A percentile compares a stretch with the other conserved stretches of the same genome.
Conservation (phyloP, 2,113 vertebrate genomes). For the Anguilla japonica region DNA sequence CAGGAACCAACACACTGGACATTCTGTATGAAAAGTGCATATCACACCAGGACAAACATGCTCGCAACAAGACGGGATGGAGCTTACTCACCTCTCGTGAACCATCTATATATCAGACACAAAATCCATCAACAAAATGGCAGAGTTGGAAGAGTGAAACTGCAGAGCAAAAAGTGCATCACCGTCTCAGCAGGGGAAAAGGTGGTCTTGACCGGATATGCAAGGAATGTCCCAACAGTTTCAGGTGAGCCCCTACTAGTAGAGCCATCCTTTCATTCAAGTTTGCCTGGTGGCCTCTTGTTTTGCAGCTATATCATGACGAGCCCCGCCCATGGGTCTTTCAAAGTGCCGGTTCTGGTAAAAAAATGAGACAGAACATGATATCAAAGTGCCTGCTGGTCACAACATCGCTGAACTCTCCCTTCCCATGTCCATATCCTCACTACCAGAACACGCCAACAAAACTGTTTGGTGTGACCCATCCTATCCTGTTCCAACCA, state of each 20-base stretch:
- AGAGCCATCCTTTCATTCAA: not conserved
- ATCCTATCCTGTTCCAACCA: not conserved
- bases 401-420: conserved; percentile 12
- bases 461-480: not conserved
- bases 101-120: not conserved
- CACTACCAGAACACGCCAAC: too few species aligned
- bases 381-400: conserved; percentile 1
- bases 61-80: not conserved
- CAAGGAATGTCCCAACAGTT: not conserved
- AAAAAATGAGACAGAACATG: conserved; percentile 15
- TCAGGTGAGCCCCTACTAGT: not conserved
- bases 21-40: conserved; percentile 1
- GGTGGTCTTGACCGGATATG: not conserved
- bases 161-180: conserved; percentile 14
- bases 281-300: not conserved
- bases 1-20: conserved; percentile 29
- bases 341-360: conserved; percentile 23
- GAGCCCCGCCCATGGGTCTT: not conserved
- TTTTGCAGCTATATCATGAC: conserved; percentile 23
- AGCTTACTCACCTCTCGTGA: not conserved
- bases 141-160: conserved; percentile 6
- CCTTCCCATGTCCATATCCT: not conserved
- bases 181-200: conserved; percentile 20
- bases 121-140: not conserved
- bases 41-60: not conserved